Conservation (phyloP, 2,797 vertebrate genomes). For the Austrolebias charrua region DNA sequence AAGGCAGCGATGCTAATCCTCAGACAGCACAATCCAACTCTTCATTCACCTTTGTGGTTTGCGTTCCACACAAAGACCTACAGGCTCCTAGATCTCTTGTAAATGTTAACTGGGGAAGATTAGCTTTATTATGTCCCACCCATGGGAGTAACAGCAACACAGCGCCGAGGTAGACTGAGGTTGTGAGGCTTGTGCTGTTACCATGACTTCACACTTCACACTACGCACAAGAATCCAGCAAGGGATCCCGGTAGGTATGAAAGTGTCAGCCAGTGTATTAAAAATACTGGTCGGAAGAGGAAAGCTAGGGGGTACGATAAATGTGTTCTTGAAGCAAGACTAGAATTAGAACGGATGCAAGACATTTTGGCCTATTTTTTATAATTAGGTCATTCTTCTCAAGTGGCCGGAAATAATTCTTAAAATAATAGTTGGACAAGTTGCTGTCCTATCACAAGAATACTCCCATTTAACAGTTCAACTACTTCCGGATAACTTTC, state of each 20-base stretch:
- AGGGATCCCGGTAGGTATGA: constrained; percentile 14
- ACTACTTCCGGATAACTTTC: constrained; percentile 22
- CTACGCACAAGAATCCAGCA: constrained; percentile 32
- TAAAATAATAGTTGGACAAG: neutral
- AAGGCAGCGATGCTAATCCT: constrained; percentile 54
- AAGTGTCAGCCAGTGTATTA: constrained; percentile 1
- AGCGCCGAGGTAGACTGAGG: constrained; percentile 41
- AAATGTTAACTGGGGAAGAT: constrained; percentile 45
- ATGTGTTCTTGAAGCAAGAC: neutral
- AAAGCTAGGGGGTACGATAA: neutral
- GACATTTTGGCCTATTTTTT: neutral
- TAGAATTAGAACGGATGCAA: neutral
- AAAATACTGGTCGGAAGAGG: neutral
- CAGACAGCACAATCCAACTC: constrained; percentile 6
- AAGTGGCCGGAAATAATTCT: neutral
- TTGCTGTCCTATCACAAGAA: neutral
- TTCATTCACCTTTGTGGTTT: constrained; percentile 23
- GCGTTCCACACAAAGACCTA: constrained; percentile 23
- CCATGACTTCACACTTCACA: constrained; percentile 60
- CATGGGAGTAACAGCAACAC: constrained; percentile 64
- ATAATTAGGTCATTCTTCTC: too few species aligned
- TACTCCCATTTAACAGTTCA: constrained; percentile 13
- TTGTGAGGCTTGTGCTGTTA: constrained; percentile 57
- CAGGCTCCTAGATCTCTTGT: constrained; percentile 42
- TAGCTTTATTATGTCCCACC: constrained; percentile 48